Evolutionary conservation across 2,797 vertebrate genomes (phyloP).

Genomic region (Chelon labrosus): DNA sequence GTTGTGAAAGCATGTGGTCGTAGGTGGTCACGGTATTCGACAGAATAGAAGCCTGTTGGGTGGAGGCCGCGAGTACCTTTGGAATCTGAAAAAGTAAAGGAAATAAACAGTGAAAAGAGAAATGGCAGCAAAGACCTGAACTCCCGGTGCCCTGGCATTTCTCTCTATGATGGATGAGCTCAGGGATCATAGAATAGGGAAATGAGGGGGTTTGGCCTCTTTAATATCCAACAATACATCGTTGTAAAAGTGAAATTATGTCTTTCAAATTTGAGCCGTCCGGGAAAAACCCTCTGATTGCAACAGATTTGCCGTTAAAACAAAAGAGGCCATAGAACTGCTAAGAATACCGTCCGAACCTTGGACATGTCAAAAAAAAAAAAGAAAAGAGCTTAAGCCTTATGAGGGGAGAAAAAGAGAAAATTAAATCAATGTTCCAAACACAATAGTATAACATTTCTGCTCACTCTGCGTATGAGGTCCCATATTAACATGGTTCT

Average conservation of each 20-base stretch:
- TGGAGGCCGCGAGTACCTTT: constrained; percentile 53
- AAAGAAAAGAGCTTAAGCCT: constrained; percentile 7
- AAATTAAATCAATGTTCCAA: constrained; percentile 25
- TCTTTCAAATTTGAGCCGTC: constrained; percentile 65
- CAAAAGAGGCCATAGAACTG: constrained; percentile 50
- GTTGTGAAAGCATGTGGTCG: constrained; percentile 27
- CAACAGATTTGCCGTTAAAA: constrained; percentile 72
- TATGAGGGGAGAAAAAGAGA: constrained; percentile 11
- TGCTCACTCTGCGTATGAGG: constrained; percentile 8
- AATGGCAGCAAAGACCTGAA: constrained; percentile 73
- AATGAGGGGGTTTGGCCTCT: constrained; percentile 62
- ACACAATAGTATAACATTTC: constrained; percentile 17
- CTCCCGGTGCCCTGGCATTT: constrained; percentile 74
- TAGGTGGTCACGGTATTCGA: constrained; percentile 43
- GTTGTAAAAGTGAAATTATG: constrained; percentile 72
- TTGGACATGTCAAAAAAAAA: constrained; percentile 46
- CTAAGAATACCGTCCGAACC: constrained; percentile 46
- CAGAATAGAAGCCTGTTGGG: constrained; percentile 41
- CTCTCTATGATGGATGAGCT: constrained; percentile 78
- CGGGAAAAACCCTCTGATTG: constrained; percentile 73
- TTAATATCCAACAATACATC: constrained; percentile 72
- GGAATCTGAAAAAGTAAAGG: constrained; percentile 72
- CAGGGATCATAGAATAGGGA: constrained; percentile 56
- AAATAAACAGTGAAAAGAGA: constrained; percentile 81
- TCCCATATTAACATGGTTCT: constrained; percentile 35